Evolutionary conservation across 1,140 invertebrate species (phyloP).

Genomic region (Radopholus similis): DNA sequence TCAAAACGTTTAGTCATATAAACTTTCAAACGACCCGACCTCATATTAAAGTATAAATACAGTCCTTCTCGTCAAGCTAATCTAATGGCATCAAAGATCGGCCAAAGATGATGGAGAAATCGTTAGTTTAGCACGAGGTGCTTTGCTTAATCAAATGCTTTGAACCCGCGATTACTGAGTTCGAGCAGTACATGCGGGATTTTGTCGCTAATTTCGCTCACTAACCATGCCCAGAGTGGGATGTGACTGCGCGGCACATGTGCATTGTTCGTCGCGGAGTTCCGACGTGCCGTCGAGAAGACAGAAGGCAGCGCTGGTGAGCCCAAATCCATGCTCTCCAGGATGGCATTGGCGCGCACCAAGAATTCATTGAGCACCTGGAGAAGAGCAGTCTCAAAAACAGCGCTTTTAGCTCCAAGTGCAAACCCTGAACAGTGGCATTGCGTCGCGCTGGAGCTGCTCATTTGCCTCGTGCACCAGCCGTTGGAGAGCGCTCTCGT

Average conservation of each 20-base stretch:
- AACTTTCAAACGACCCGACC: too few species aligned
- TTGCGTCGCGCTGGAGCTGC: neutral
- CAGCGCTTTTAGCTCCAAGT: neutral
- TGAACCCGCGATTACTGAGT: too few species aligned
- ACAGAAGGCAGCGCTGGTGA: neutral
- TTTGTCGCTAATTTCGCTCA: too few species aligned
- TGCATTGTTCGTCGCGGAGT: neutral
- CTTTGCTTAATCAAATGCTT: too few species aligned
- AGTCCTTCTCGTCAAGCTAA: too few species aligned
- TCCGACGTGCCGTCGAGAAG: neutral
- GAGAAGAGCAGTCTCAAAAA: neutral
- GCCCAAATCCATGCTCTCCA: neutral
- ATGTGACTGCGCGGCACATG: conserved; percentile 13
- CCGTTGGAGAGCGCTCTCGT: neutral
- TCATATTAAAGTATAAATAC: too few species aligned
- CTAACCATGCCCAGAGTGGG: conserved; percentile 26
- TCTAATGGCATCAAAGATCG: too few species aligned
- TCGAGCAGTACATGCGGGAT: too few species aligned
- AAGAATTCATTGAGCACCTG: conserved; percentile 6
- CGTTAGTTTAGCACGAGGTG: too few species aligned
- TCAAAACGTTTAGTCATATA: too few species aligned
- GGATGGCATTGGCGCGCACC: neutral
- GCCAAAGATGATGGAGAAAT: too few species aligned
- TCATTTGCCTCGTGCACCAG: neutral
- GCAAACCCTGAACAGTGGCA: neutral